Percentiles rank a stretch among this genome's conserved stretches.
These are phyloP conservation scores for Fabriciana adippe DNA, from an alignment of 2,888 invertebrate species.

Conservation along the genomic window DNA sequence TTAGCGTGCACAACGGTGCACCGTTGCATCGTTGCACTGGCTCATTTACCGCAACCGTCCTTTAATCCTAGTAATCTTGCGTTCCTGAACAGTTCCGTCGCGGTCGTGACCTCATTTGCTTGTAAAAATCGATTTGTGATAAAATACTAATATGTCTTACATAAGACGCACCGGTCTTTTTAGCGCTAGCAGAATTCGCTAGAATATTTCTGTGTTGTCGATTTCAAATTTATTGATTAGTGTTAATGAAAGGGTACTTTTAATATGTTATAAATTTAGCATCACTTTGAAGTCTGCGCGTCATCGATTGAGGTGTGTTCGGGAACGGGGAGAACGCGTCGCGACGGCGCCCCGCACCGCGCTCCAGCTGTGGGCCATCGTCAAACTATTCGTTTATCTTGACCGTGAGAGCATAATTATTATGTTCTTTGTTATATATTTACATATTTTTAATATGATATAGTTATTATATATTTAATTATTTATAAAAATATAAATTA, in stretches of 20 bases:
- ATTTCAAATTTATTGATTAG: constrained; percentile 33
- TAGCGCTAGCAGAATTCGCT: constrained; percentile 7
- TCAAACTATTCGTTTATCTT: constrained; percentile 64
- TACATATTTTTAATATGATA: constrained; percentile 22
- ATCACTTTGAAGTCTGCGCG: constrained; percentile 42
- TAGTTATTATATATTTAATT: constrained; percentile 8
- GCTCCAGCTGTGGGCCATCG: constrained; percentile 73
- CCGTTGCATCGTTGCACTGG: constrained; percentile 64
- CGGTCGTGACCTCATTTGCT: constrained; percentile 33
- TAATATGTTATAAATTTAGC: constrained; percentile 44
- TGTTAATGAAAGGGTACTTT: constrained; percentile 37
- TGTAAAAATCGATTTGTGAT: constrained; percentile 37
- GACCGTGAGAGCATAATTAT: constrained; percentile 74
- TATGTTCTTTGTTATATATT: constrained; percentile 42
- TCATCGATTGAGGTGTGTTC: constrained; percentile 67
- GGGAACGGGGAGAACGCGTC: constrained; percentile 56
- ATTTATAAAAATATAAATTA: neutral
- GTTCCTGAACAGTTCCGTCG: constrained; percentile 38
- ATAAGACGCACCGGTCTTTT: constrained; percentile 43
- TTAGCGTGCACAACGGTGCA: constrained; percentile 63
- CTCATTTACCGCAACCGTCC: constrained; percentile 51
- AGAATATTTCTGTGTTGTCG: constrained; percentile 17
- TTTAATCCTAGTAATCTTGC: constrained; percentile 33
- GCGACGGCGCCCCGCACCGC: constrained; percentile 62
- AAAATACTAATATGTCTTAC: constrained; percentile 42